A percentile compares a stretch with the other conserved stretches of the same genome.
phyloP scores from a whole-genome alignment of 2,113 vertebrate genomes.

The Xenopus laevis region DNA sequence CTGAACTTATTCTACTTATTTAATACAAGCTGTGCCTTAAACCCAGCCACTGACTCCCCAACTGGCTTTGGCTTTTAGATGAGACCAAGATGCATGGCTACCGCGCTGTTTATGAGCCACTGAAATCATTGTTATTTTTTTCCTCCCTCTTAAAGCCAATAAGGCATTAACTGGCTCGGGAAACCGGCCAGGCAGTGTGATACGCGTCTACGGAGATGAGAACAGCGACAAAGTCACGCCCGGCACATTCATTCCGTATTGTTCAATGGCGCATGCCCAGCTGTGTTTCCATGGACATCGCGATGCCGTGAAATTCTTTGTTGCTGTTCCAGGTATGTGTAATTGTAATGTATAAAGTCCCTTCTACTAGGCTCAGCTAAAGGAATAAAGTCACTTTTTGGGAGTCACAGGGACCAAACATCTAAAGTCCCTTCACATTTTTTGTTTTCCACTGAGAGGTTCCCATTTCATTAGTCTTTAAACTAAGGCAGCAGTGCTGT shows the following conservation, averaged over 20 bases:
- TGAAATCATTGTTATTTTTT: neutral
- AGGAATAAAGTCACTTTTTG: too few relatives aligned
- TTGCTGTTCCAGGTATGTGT: conserved; percentile 86
- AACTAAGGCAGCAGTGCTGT: too few relatives aligned
- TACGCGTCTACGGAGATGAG: conserved; percentile 90
- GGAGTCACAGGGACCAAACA: too few relatives aligned
- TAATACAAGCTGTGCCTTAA: conserved; percentile 71
- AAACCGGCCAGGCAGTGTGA: conserved; percentile 77
- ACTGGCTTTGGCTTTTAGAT: conserved; percentile 74
- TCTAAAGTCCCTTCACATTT: too few relatives aligned
- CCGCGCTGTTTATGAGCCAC: conserved; percentile 8
- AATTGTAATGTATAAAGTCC: neutral
- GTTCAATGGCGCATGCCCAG: conserved; percentile 95
- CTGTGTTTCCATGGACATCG: conserved; percentile 96
- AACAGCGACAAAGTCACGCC: conserved; percentile 92
- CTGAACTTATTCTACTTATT: conserved; percentile 52
- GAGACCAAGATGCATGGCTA: conserved; percentile 61
- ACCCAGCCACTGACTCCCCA: conserved; percentile 67
- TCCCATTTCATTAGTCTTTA: too few relatives aligned
- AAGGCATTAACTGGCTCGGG: conserved; percentile 72
- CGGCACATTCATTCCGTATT: conserved; percentile 89
- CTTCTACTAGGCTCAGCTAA: too few relatives aligned
- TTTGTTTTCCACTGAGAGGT: too few relatives aligned
- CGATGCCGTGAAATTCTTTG: conserved; percentile 96
- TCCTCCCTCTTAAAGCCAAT: conserved; percentile 67